Conservation (phyloP, 2,888 invertebrate genomes). For the Microctonus hyperodae region DNA sequence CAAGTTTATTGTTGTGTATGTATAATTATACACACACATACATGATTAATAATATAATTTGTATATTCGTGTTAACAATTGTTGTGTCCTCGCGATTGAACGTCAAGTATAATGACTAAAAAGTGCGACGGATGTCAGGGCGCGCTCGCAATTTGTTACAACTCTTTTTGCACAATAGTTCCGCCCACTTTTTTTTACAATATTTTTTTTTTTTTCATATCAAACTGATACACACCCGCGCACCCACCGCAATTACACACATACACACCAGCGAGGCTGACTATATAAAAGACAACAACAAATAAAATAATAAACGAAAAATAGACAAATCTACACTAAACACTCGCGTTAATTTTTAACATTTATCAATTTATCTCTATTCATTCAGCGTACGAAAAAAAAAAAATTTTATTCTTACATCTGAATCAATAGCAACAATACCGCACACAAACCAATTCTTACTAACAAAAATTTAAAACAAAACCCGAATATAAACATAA, state of each 20-base stretch:
- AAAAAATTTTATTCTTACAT: background rate
- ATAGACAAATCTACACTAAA: too few relatives aligned
- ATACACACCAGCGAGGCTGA: background rate
- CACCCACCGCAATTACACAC: background rate
- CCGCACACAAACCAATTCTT: too few relatives aligned
- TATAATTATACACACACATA: background rate
- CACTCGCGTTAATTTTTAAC: background rate
- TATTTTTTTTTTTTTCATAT: too few relatives aligned
- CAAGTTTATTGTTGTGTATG: background rate
- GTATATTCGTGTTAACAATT: background rate
- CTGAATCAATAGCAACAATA: background rate
- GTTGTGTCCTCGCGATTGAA: constrained; percentile 16
- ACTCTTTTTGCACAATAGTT: background rate
- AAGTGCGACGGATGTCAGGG: background rate
- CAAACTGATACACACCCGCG: background rate
- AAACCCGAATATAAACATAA: too few relatives aligned
- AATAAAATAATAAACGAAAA: background rate
- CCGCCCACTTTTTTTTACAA: background rate
- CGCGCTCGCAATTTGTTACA: background rate
- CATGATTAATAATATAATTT: background rate
- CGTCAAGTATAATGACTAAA: background rate
- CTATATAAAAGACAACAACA: too few relatives aligned
- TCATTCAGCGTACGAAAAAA: too few relatives aligned
- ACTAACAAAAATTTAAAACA: too few relatives aligned
- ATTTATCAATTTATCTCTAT: background rate